These are phyloP conservation scores for Drosophila fuyamai DNA, from an alignment of 1,140 invertebrate species.

Conservation along the genomic window DNA sequence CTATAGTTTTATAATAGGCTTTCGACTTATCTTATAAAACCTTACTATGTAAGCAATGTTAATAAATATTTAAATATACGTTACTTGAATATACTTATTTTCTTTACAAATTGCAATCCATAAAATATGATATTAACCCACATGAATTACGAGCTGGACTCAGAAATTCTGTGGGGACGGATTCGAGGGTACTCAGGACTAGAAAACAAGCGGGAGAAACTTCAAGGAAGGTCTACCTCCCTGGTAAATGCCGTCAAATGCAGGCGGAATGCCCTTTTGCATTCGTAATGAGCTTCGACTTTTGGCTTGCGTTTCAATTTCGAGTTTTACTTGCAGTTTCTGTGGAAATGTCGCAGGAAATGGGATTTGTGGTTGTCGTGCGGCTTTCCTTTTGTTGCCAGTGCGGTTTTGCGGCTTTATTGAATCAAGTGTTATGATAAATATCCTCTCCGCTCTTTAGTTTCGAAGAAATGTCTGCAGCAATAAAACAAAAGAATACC, in stretches of 20 bases:
- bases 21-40: too few species aligned
- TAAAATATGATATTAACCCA: conserved; percentile 1
- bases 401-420: conserved; percentile 15
- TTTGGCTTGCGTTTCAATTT: conserved; percentile 31
- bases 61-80: too few species aligned
- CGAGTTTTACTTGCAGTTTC: conserved; percentile 45
- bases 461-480: conserved; percentile 26
- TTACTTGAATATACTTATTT: neutral
- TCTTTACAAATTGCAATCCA: neutral
- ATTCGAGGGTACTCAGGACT: neutral
- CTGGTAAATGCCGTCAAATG: conserved; percentile 33
- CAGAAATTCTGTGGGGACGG: neutral
- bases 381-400: conserved; percentile 21
- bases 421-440: conserved; percentile 47
- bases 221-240: neutral
- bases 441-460: conserved; percentile 8
- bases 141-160: conserved; percentile 1
- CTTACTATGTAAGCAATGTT: too few species aligned
- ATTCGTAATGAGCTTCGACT: conserved; percentile 60
- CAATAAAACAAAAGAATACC: conserved; percentile 25
- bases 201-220: neutral
- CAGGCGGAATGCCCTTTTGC: conserved; percentile 63
- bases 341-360: conserved; percentile 50
- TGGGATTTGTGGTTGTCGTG: conserved; percentile 25
- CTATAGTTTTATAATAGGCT: too few species aligned